Base-by-base conservation (phyloP, 2,888 invertebrate species). In the Cataglyphis altisquamis region DNA sequence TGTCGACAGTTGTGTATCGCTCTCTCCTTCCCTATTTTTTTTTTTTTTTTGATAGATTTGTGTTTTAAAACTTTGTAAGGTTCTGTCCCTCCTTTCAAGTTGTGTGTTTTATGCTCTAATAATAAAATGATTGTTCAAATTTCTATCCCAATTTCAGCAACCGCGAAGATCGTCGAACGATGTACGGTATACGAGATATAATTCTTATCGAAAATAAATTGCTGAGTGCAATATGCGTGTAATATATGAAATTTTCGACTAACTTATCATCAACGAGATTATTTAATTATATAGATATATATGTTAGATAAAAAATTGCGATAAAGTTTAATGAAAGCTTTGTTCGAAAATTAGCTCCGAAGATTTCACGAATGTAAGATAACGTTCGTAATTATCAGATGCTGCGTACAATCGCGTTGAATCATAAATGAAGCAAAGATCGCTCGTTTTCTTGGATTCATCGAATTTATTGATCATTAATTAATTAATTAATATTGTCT, bases 41-140 rank as follows among this genome's bases (percentile, higher is more conserved):
- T 67, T 62, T 72, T 74, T 25, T 25, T 25, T 72, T 63, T 84
- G 10, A 72, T 41, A 57, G 57, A 72, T 52, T 52, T 52, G 52
- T 52, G 52, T 75, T 48, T 36, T 55, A 25, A 39, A 55, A n/a
- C 12, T 29, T 41, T 55, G 3, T 63, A 64, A 68, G 55, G 18
- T 4, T 36, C 48, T 29, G 29, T 41, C 29, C 32, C 18, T 18
- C 48, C 52, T 52, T n/a, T 6, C 52, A 52, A 52, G 67, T 55
- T 75, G 52, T 39, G 57, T 86, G 89, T 89, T 87, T 84, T 89
- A 86, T 90, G 89, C 83, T 88, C 87, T 84, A 86, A 75, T 66
- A 87, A 87, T 87, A 83, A 86, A 87, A 85, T 87, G 88, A 86
- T 87, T 88, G 87, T 84, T 86, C 82, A 87, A 86, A 88, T 90